Evolutionary conservation across 2,797 vertebrate species (phyloP), one percentile per base, ranked within the genome.

Genomic region (Silurus lanzhouensis): DNA sequence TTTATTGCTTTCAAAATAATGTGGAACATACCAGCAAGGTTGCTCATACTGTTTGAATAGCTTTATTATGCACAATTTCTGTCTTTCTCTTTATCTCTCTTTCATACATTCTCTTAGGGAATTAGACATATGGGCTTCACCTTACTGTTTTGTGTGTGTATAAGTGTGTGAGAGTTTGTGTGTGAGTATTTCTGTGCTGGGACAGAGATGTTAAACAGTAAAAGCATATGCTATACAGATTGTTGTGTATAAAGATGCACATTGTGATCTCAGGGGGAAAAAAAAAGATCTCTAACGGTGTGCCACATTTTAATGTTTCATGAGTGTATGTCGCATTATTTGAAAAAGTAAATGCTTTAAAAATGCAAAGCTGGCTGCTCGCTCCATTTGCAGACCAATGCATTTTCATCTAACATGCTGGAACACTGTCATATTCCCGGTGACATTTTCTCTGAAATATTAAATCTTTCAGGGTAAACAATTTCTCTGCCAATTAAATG

Each of bases 81-180:
- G n/a, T 66, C 20, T 66, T 46, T 75, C 25, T 63, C 4, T 79
- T 10, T 71, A 10, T 44, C 3, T 60, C 25, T 77, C 27, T 38
- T 19, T 44, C 19, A 10, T 61, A 44, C 19, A 63, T 48, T 81
- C 68, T 82, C 63, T 74, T 68, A 68, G 80, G 63, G 38, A 77
- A 82, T 82, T 68, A 31, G 44, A 66, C 84, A 86, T 77, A 82
- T 68, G 80, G 84, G 38, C 80, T 82, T 82, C 82, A 76, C 63
- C 63, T 81, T 75, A 76, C 5, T 67, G 20, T 52, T 44, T 9
- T 55, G 46, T 46, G n/a, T 79, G 85, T 83, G 58, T 77, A 38
- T 38, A 4, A 38, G 72, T 52, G 15, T 86, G 48, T 60, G 14
- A 38, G 38, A 38, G 38, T 38, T 38, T 87, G 82, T 78, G 63